Evolutionary conservation across 2,113 vertebrate species (phyloP).

Genomic region (Amphiprion ocellaris): DNA sequence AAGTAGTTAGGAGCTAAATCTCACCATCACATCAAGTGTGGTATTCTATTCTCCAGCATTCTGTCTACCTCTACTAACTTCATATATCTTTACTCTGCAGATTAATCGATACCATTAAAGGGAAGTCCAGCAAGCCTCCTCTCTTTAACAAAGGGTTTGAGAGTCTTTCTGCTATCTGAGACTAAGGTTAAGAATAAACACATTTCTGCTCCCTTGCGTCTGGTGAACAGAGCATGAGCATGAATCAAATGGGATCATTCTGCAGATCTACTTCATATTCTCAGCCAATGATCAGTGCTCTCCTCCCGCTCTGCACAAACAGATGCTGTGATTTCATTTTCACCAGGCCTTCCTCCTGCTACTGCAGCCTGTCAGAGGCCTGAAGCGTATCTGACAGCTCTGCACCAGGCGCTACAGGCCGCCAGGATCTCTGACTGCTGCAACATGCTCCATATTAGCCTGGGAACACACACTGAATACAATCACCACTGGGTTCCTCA

Average conservation of each 20-base stretch:
- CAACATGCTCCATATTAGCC: conserved; percentile 76
- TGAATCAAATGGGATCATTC: conserved; percentile 61
- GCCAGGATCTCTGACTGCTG: conserved; percentile 69
- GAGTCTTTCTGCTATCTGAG: conserved; percentile 26
- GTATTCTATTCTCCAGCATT: conserved; percentile 1
- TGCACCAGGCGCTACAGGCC: conserved; percentile 59
- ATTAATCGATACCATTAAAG: conserved; percentile 33
- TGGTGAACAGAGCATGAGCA: conserved; percentile 48
- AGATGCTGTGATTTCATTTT: conserved; percentile 74
- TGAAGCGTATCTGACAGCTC: conserved; percentile 75
- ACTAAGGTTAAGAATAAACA: conserved; percentile 28
- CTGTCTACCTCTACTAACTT: neutral
- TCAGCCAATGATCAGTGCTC: conserved; percentile 49
- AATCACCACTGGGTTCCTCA: conserved; percentile 68
- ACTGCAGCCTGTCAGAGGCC: conserved; percentile 72
- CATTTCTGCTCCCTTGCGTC: conserved; percentile 27
- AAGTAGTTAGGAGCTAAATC: neutral
- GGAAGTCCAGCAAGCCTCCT: neutral
- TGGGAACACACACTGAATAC: conserved; percentile 69
- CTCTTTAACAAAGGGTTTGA: conserved; percentile 28
- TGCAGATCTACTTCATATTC: conserved; percentile 69
- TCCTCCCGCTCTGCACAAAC: conserved; percentile 53
- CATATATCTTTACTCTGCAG: conserved; percentile 2
- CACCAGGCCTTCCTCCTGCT: conserved; percentile 64
- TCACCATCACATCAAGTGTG: neutral